Conservation (phyloP, 2,888 invertebrate species). For the Leptarthrus brevirostris region DNA sequence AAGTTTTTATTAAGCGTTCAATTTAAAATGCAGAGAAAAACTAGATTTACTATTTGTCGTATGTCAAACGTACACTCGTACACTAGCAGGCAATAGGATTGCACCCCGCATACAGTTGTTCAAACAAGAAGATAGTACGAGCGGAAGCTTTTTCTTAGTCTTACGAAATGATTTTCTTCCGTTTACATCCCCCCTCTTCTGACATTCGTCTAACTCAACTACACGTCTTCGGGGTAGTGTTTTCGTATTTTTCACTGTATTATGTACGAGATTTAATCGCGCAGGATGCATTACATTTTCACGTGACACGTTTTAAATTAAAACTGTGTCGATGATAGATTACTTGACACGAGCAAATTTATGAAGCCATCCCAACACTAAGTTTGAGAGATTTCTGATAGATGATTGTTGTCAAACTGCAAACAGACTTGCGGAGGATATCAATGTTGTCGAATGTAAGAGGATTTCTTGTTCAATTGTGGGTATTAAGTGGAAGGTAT, state of each 20-base stretch:
- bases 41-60: background rate
- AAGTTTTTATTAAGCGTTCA: slow-evolving; percentile 7
- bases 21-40: slow-evolving; percentile 4
- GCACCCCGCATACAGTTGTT: too few relatives aligned
- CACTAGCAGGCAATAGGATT: too few relatives aligned
- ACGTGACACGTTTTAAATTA: slow-evolving; percentile 35
- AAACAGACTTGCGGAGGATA: too few relatives aligned
- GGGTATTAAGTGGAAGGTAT: too few relatives aligned
- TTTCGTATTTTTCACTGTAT: background rate
- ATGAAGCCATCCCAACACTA: background rate
- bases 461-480: too few relatives aligned
- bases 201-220: too few relatives aligned
- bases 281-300: slow-evolving; percentile 6
- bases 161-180: slow-evolving; percentile 5
- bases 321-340: slow-evolving; percentile 25
- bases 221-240: too few relatives aligned
- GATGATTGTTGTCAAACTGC: too few relatives aligned
- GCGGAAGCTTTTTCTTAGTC: slow-evolving; percentile 9
- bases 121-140: too few relatives aligned
- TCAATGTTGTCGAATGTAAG: too few relatives aligned
- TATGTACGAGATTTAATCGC: slow-evolving; percentile 1
- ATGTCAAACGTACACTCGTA: background rate
- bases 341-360: background rate
- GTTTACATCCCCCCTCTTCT: too few relatives aligned
- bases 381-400: too few relatives aligned